Evolutionary conservation across 2,113 vertebrate genomes (phyloP), one percentile per base, ranked within the genome.

Genomic region (Varanus komodoensis): DNA sequence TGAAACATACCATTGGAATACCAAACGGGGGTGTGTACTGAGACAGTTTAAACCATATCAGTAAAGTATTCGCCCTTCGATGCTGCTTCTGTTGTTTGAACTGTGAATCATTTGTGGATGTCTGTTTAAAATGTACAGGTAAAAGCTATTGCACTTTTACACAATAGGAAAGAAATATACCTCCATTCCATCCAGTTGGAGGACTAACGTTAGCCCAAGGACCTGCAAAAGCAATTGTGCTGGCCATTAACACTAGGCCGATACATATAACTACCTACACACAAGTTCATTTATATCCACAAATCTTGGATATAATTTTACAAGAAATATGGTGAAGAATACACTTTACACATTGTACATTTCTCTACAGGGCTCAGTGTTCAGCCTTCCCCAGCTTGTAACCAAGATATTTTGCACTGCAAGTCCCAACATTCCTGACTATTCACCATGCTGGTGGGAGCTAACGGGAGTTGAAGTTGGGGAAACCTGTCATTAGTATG

Each of bases 1-100:
- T 38, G n/a, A 7, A 6, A 85, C n/a, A n/a, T 85, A 9, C 17
- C 50, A n/a, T 38, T 82, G 57, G 87, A 91, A 94, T 94, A 89
- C 88, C 67, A 11, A 88, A 87, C 12, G 52, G 84, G 4, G 79
- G 69, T 38, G 54, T 54, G 54, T 50, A 68, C 3, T 4, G 23
- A 68, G 64, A 54, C 21, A 21, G 12, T 82, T 85, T 38, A 38
- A 89, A 27, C 32, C 25, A 29, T 82, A 3, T 4, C 21, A 14
- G 50, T 82, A 73, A 80, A 87, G 64, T 82, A 52, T 11, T 32
- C 74, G 15, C 17, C 38, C 19, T 27, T 32, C 68, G 7, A 7
- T 38, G 73, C 57, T 68, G 17, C 23, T 32, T 50, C 44, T 7
- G 5, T 17, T 78, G 61, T 32, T 68, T 48, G 23, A 32, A 7